phyloP scores from a whole-genome alignment of 2,113 vertebrate species.

The Butastur rufipennis region DNA sequence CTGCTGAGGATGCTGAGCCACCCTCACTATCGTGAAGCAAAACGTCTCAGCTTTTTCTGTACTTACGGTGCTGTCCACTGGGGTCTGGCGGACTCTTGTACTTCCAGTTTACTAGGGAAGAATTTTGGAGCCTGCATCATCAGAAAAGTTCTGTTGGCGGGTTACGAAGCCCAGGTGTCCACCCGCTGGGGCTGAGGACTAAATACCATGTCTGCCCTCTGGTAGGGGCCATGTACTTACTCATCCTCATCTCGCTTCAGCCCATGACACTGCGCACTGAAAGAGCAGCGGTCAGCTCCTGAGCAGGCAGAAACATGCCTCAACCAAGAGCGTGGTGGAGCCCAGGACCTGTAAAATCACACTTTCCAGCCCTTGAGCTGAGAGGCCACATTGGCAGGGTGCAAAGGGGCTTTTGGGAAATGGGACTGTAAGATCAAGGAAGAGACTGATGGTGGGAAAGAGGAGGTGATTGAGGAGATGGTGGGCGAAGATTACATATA shows the following conservation, averaged over 20 bases:
- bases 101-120: not conserved
- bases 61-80: not conserved
- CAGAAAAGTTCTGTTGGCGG: not conserved
- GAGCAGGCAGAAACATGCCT: not conserved
- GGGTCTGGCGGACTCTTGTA: rapidly evolving
- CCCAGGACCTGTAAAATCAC: not conserved
- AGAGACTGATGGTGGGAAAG: not conserved
- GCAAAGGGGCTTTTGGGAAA: not conserved
- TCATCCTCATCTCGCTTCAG: not conserved
- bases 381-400: not conserved
- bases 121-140: not conserved
- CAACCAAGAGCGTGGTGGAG: not conserved
- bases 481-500: not conserved
- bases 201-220: not conserved
- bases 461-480: not conserved
- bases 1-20: not conserved
- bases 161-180: not conserved
- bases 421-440: not conserved
- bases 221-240: not conserved
- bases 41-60: not conserved
- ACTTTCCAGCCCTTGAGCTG: not conserved
- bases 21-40: not conserved
- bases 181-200: not conserved
- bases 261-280: no score
- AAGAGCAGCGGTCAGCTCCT: not conserved